These are phyloP conservation scores for Gila orcuttii DNA, from an alignment of 2,113 vertebrate species.

Conservation along the genomic window DNA sequence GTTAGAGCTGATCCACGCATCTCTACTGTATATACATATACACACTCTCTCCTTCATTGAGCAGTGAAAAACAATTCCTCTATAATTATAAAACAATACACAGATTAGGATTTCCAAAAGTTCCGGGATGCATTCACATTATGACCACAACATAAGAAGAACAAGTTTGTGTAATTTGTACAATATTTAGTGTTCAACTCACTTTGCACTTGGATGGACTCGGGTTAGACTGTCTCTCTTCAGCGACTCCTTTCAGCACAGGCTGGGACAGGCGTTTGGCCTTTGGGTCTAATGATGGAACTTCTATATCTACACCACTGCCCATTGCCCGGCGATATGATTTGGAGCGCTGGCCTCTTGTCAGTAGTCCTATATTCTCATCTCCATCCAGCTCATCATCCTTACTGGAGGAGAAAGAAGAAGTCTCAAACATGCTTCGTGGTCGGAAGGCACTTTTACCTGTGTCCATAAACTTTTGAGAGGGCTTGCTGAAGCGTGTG, in stretches of 20 bases:
- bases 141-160: no score
- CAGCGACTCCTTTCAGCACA: constrained; percentile 72
- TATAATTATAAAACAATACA: no score
- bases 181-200: not conserved
- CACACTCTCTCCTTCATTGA: no score
- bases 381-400: constrained; percentile 72
- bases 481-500: constrained; percentile 66
- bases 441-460: constrained; percentile 74
- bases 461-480: constrained; percentile 66
- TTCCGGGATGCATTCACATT: no score
- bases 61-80: no score
- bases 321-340: constrained; percentile 94
- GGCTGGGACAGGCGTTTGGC: constrained; percentile 81
- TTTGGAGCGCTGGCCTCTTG: constrained; percentile 86
- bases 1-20: no score
- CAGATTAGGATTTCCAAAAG: no score
- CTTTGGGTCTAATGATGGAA: constrained; percentile 66
- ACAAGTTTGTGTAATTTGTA: no score
- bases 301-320: constrained; percentile 83
- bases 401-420: constrained; percentile 65
- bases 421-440: constrained; percentile 86
- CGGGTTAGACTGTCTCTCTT: constrained; percentile 76
- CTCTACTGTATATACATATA: no score
- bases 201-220: constrained; percentile 58
- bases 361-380: constrained; percentile 76